These are phyloP conservation scores for Yponomeuta evonymella DNA, from an alignment of 2,888 invertebrate genomes.

Conservation along the genomic window DNA sequence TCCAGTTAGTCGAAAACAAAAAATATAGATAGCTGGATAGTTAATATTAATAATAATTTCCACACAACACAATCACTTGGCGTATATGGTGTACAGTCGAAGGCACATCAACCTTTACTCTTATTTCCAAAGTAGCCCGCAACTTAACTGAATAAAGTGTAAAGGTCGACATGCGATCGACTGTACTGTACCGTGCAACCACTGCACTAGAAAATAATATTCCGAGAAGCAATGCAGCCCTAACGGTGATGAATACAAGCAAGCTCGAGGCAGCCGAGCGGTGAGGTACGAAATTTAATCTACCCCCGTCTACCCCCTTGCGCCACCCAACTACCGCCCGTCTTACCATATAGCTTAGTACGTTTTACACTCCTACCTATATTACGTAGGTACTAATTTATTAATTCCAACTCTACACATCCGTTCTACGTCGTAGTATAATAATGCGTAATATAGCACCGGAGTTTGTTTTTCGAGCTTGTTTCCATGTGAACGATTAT, in stretches of 20 bases:
- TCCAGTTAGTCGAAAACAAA: too few relatives aligned
- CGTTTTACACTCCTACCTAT: conserved; percentile 15
- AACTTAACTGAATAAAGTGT: too few relatives aligned
- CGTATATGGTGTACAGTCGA: too few relatives aligned
- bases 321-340: conserved; percentile 28
- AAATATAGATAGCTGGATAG: too few relatives aligned
- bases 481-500: conserved; percentile 58
- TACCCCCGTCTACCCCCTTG: conserved; percentile 64
- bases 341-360: conserved; percentile 28
- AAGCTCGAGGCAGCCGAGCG: conserved; percentile 43
- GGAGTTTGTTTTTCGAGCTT: conserved; percentile 46
- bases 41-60: too few relatives aligned
- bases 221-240: conserved; percentile 56
- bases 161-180: background rate
- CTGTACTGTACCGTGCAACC: conserved; percentile 2
- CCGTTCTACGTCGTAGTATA: conserved; percentile 32
- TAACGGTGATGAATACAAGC: conserved; percentile 65
- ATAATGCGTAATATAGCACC: conserved; percentile 29
- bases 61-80: too few relatives aligned
- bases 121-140: too few relatives aligned
- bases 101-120: too few relatives aligned
- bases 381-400: conserved; percentile 43
- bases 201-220: conserved; percentile 27
- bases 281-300: conserved; percentile 68
- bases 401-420: conserved; percentile 43